Percentiles rank a stretch among this genome's conserved stretches.
Conservation (phyloP, 2,113 vertebrate genomes). For the Macrotus californicus region DNA sequence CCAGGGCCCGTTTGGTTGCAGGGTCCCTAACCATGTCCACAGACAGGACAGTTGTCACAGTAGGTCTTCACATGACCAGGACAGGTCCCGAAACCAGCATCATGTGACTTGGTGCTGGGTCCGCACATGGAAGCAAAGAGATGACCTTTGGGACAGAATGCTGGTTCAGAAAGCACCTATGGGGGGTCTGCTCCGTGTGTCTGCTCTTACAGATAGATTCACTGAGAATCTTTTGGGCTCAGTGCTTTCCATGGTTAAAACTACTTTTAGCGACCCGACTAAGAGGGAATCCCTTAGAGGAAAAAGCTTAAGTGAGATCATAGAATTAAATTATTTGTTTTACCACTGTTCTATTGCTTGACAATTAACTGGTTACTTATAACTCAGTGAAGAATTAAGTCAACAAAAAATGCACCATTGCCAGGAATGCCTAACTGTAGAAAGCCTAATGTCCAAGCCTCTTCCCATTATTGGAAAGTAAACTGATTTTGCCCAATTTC, state of each 20-base stretch:
- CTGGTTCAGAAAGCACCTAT: not conserved
- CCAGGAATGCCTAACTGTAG: not conserved
- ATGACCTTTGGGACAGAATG: not conserved
- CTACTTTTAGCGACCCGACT: not conserved
- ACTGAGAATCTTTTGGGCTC: not conserved
- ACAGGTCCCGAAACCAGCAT: not conserved
- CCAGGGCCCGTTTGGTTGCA: not conserved
- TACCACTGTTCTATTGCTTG: not conserved
- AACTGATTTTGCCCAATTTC: not conserved
- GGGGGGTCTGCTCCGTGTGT: not conserved
- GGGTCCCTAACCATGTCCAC: not conserved
- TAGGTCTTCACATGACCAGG: not conserved
- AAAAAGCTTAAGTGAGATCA: not conserved
- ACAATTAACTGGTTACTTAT: slow-evolving; percentile 33
- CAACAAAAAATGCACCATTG: not conserved
- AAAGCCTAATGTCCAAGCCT: not conserved
- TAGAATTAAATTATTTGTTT: slow-evolving; percentile 24
- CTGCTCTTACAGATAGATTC: not conserved
- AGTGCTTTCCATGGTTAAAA: not conserved
- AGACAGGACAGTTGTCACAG: not conserved
- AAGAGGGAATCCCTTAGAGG: not conserved
- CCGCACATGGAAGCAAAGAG: not conserved
- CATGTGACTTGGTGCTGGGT: not conserved
- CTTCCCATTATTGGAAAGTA: not conserved
- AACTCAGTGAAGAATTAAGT: slow-evolving; percentile 39